Conservation (phyloP, 2,113 vertebrate species). For the Neolamprologus devosi region DNA sequence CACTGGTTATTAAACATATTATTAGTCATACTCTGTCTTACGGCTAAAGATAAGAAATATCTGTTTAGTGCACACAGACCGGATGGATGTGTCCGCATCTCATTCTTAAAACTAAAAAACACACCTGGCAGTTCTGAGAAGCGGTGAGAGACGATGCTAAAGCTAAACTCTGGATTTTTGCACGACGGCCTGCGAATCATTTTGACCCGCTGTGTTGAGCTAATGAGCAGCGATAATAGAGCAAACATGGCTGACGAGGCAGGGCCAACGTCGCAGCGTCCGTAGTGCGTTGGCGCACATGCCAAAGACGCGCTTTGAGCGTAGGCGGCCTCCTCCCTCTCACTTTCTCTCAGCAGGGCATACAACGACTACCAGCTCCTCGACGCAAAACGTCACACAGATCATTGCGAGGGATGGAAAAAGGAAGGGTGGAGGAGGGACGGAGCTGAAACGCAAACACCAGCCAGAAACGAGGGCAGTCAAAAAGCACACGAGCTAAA, state of each 20-base stretch:
- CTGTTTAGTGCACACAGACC: neutral
- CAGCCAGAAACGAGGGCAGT: neutral
- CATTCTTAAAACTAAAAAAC: neutral
- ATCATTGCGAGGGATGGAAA: accelerated
- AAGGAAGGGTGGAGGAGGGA: neutral
- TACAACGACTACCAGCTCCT: neutral
- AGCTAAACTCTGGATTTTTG: neutral
- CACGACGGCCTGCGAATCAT: neutral
- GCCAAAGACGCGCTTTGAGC: neutral
- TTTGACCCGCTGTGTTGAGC: neutral
- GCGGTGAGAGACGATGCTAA: neutral
- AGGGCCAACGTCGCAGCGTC: neutral
- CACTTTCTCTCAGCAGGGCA: neutral
- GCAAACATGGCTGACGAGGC: neutral
- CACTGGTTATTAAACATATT: neutral
- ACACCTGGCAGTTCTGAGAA: neutral
- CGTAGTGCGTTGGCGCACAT: neutral
- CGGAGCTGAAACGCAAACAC: neutral
- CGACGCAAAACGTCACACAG: neutral
- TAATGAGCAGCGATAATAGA: neutral
- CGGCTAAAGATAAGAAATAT: neutral
- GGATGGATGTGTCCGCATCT: neutral
- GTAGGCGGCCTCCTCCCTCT: neutral
- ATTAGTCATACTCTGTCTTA: neutral
- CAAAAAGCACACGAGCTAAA: neutral